phyloP scores from a whole-genome alignment of 2,797 vertebrate genomes.

The Agapornis canus region DNA sequence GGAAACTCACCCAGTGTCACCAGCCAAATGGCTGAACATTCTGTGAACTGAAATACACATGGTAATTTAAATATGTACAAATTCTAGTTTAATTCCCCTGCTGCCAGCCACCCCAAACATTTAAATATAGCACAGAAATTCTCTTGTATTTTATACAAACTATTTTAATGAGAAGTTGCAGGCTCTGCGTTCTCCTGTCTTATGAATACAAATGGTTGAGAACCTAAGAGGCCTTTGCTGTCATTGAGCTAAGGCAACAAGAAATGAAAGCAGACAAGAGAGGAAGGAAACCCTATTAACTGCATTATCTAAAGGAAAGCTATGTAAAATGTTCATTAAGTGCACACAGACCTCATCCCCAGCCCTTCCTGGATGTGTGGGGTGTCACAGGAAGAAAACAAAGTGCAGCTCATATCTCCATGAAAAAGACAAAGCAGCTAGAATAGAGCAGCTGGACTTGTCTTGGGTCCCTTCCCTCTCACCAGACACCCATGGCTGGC shows the following conservation, averaged over 20 bases:
- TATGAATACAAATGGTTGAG: background rate
- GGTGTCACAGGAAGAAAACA: background rate
- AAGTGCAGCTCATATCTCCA: background rate
- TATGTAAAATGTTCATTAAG: background rate
- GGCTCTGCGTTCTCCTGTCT: background rate
- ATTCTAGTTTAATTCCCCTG: background rate
- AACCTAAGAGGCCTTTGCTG: background rate
- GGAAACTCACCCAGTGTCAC: background rate
- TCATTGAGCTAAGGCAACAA: background rate
- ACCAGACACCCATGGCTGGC: background rate
- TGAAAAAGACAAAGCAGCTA: background rate
- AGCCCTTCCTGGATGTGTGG: background rate
- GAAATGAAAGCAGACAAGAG: background rate
- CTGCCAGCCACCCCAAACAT: background rate
- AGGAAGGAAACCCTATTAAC: background rate
- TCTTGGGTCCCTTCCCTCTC: background rate
- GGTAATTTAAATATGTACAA: slow-evolving; percentile 1
- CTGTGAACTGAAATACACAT: background rate
- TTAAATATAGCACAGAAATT: slow-evolving; percentile 10
- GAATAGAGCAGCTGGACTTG: background rate
- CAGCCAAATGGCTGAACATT: slow-evolving; percentile 1
- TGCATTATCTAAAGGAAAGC: background rate
- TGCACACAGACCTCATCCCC: background rate
- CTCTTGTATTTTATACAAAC: slow-evolving; percentile 31
- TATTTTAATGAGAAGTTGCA: slow-evolving; percentile 10